A percentile compares a stretch with the other conserved stretches of the same genome.
Evolutionary conservation across 2,113 vertebrate species (phyloP).

Genomic region (Rousettus leschenaultii): DNA sequence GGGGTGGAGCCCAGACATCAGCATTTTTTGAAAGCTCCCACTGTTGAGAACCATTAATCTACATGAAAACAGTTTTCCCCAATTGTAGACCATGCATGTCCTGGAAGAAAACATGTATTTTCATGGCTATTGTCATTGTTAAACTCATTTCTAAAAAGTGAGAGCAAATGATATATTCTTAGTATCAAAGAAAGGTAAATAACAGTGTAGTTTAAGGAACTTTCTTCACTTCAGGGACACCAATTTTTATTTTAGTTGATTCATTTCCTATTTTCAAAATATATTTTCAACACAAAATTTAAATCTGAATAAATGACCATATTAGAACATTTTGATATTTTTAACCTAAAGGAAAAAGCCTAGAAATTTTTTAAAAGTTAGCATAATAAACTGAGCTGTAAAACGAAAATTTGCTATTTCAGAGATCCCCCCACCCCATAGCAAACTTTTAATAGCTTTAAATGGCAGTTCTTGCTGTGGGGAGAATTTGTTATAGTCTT

Average conservation of each 20-base stretch:
- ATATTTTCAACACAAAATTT: background rate
- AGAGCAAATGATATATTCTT: background rate
- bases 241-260: background rate
- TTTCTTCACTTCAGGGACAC: background rate
- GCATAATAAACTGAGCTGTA: background rate
- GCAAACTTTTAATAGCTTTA: background rate
- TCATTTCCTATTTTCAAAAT: background rate
- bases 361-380: background rate
- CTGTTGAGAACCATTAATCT: background rate
- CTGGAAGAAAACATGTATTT: background rate
- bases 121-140: background rate
- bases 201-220: background rate
- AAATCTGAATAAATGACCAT: background rate
- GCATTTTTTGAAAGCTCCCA: background rate
- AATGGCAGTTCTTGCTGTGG: background rate
- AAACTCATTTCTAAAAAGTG: background rate
- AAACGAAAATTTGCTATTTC: background rate
- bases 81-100: background rate
- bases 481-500: background rate
- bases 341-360: background rate
- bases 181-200: background rate
- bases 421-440: background rate
- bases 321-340: background rate
- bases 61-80: background rate
- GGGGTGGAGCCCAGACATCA: background rate